Conservation (phyloP, 2,113 vertebrate genomes). For the Otis tarda region DNA sequence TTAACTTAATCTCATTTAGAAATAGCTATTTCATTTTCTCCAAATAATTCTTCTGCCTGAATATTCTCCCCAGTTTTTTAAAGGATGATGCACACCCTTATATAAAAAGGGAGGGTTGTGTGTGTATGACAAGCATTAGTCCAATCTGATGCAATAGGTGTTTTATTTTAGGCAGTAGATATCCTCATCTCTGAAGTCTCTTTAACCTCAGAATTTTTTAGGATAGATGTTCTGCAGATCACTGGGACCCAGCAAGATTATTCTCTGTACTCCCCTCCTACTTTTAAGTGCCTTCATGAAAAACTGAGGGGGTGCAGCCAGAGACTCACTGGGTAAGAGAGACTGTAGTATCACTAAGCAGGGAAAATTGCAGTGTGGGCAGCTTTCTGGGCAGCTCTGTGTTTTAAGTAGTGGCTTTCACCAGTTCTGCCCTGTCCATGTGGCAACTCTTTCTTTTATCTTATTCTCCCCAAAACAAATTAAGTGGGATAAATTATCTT, state of each 20-base stretch:
- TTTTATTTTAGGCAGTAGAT: not conserved
- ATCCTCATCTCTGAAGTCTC: not conserved
- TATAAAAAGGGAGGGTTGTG: accelerated
- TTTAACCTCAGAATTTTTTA: not conserved
- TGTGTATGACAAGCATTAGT: not conserved
- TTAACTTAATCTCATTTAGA: not conserved
- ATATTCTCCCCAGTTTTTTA: not conserved
- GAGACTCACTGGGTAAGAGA: not conserved
- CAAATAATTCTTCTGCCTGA: not conserved
- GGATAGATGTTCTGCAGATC: not conserved
- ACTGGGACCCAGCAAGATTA: not conserved
- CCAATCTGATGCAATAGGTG: not conserved
- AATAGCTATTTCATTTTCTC: not conserved
- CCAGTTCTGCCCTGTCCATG: not conserved
- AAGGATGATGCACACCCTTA: not conserved
- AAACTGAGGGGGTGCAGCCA: not conserved
- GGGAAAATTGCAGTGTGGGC: not conserved
- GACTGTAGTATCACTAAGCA: not conserved
- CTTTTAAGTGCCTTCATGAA: not conserved
- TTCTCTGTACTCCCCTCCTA: not conserved
- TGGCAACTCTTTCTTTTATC: not conserved
- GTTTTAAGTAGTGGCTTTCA: not conserved
- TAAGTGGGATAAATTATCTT: not conserved
- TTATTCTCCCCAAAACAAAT: not conserved
- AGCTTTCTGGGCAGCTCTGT: not conserved